Conservation (phyloP, 2,797 vertebrate genomes). For the Xenentodon cancila region DNA sequence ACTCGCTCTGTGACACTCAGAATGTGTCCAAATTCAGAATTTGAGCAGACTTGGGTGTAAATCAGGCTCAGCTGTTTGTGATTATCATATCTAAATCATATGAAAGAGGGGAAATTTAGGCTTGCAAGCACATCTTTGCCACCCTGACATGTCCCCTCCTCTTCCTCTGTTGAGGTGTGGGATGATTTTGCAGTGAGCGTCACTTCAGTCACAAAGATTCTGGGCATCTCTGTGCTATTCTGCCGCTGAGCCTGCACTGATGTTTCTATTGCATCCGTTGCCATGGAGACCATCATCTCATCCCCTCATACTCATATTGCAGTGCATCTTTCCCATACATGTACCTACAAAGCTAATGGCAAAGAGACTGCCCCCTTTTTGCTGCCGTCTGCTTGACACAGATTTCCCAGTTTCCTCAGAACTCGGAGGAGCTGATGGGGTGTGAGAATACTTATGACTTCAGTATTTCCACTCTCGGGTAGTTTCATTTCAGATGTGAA, state of each 20-base stretch:
- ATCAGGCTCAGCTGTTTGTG: constrained; percentile 9
- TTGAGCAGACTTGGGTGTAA: constrained; percentile 17
- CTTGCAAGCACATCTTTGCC: neutral
- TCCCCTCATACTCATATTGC: constrained; percentile 6
- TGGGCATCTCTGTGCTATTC: constrained; percentile 37
- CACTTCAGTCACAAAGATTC: constrained; percentile 47
- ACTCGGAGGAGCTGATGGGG: constrained; percentile 35
- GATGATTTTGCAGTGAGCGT: constrained; percentile 45
- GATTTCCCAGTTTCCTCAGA: constrained; percentile 37
- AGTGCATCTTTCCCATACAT: constrained; percentile 35
- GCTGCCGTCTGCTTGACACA: neutral
- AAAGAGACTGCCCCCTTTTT: constrained; percentile 13
- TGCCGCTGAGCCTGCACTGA: constrained; percentile 51
- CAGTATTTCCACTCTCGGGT: constrained; percentile 44
- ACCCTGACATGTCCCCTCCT: constrained; percentile 28
- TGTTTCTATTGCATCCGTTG: constrained; percentile 64
- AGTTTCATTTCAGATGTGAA: constrained; percentile 51
- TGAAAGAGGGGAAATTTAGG: constrained; percentile 1
- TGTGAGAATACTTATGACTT: constrained; percentile 54
- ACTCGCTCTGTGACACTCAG: too few relatives aligned
- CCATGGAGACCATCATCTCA: constrained; percentile 71
- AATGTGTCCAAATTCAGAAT: constrained; percentile 3
- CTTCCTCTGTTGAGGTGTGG: constrained; percentile 37
- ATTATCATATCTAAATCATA: constrained; percentile 31
- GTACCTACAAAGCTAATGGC: constrained; percentile 26